Evolutionary conservation across 53 echinoderm and acorn worm species (phyloP), one percentile per base, ranked within the genome.

Genomic region (Astropecten irregularis): DNA sequence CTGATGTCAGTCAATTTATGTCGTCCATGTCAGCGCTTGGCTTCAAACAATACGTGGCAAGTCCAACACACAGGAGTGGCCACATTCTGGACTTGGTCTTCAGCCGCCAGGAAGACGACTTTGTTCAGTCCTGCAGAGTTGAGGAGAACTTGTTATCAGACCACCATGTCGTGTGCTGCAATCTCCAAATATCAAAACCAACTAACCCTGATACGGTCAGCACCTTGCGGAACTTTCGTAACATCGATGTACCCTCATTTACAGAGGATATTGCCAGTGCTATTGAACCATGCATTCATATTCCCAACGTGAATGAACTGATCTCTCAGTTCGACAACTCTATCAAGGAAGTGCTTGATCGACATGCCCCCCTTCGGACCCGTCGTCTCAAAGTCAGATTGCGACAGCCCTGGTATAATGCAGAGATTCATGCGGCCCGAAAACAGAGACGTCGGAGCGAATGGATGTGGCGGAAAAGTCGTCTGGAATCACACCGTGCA

Each of bases 391-490:
- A 37, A 33, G 66, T 66, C 50, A 81, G 66, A 34, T 34, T 82
- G 36, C 30, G 82, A 1, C 76, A 86, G 62, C 86, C 76, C 3
- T 86, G 86, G 86, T 86, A 74, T 66, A 86, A 73, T 72, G 32
- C 71, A 2, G 67, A 76, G 25, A 86, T 76, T 52, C 86, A 86
- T 39, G 76, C 50, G 16, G 53, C 76, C 19, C 33, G 86, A 18
- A 60, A 46, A 69, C 29, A 54, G 28, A 38, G 61, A 18, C 66
- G 86, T 52, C 74, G 53, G 33, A 36, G 56, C 58, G 86, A 86
- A 28, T 19, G 65, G 28, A 73, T 3, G 66, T 76, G 66, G 66
- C 74, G 40, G 16, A 86, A 76, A 55, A 74, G 32, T 35, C 40
- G 53, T 15, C 74, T 73, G 7, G 56, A 84, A 57, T 62, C 33